Base-by-base conservation (phyloP, 2,113 vertebrate genomes). In the Amazona guildingii region DNA sequence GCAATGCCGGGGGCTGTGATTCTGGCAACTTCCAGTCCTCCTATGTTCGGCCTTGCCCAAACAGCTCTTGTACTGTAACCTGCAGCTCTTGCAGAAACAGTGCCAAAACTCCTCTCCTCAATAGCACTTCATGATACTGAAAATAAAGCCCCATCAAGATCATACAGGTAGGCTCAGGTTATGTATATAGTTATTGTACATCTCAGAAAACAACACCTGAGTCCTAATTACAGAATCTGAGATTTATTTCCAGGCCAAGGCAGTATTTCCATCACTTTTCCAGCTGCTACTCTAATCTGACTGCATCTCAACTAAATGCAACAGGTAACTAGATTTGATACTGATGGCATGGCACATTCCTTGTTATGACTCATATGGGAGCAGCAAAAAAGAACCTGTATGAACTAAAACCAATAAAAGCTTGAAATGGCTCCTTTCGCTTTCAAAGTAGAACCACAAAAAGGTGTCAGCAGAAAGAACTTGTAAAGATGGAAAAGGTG, bases 171-270 rank as follows among this genome's bases (percentile, higher is more conserved):
- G 18, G 27, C 6, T 68, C 15, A 28, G 23, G 24, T 73, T 24
- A 46, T 0, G 0, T 31, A 33, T 57, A 33, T 35, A 55, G 17
- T 46, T 67, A 25, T 35, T 1, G 0, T 5, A 49, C 4, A 2
- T 27, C 37, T 57, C 61, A 7, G 39, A 79, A 85, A 73, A 73
- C 17, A 79, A 24, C 3, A 5, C 7, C 11, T 31, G 55, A 82
- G 8, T 17, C 24, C 28, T 28, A 73, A 1, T 41, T 90, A 46
- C 63, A 92, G 90, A 84, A 88, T 41, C 25, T 18, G 13, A 9
- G n/a, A 27, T 63, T 20, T 12, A 16, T 44, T 86, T 57, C 43
- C 31, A 87, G 17, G n/a, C 10, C 19, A 17, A 74, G 28, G 17
- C 23, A 64, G 6, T 9, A 61, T 14, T 10, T 66, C 6, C 11